These are phyloP conservation scores for Callorhinus ursinus DNA, from an alignment of 2,113 vertebrate genomes.

Conservation along the genomic window DNA sequence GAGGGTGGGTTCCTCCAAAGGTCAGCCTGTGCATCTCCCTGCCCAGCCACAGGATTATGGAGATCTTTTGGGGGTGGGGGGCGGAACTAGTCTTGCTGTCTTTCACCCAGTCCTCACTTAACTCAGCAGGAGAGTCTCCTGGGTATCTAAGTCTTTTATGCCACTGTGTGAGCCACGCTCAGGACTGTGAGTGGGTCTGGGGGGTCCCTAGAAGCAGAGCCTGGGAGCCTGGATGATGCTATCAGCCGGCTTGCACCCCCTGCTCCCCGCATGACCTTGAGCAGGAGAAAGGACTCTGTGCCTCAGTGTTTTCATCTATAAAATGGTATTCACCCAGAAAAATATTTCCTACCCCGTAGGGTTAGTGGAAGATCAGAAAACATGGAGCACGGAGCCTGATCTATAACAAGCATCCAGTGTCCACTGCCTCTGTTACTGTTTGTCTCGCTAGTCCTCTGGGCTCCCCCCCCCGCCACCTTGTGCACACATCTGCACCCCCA, in stretches of 20 bases:
- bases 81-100: background rate
- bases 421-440: too few relatives aligned
- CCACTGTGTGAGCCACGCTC: background rate
- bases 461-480: background rate
- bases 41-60: background rate
- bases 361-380: background rate
- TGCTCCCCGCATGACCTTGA: background rate
- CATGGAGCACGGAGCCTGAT: background rate
- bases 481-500: background rate
- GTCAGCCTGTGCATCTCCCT: background rate
- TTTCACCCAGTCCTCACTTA: background rate
- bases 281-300: background rate
- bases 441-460: background rate
- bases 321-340: background rate
- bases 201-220: too few relatives aligned
- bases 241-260: rapidly evolving
- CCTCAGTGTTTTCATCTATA: background rate
- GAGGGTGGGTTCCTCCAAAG: constrained; percentile 35
- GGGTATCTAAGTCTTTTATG: background rate
- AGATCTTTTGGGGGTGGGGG: background rate
- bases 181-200: background rate
- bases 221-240: background rate
- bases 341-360: rapidly evolving
- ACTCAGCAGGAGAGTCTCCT: background rate
- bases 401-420: rapidly evolving